A percentile compares a stretch with the other conserved stretches of the same genome.
Evolutionary conservation across 2,797 vertebrate genomes (phyloP).

Genomic region (Decapterus maruadsi): DNA sequence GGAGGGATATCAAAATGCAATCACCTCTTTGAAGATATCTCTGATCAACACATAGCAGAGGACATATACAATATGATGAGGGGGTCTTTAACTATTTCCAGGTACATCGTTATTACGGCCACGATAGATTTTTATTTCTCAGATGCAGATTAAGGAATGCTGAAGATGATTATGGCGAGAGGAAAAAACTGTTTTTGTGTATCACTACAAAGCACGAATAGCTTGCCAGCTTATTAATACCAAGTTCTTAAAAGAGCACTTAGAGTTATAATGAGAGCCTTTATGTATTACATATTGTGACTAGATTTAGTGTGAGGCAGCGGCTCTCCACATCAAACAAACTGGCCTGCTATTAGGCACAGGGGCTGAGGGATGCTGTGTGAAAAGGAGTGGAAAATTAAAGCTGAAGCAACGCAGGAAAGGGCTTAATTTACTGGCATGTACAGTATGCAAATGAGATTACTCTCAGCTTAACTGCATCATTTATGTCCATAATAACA

Average conservation of each 20-base stretch:
- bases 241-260: constrained; percentile 93
- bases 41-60: constrained; percentile 64
- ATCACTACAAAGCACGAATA: constrained; percentile 71
- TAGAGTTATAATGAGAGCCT: constrained; percentile 94
- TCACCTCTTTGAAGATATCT: constrained; percentile 70
- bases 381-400: constrained; percentile 99
- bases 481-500: constrained; percentile 99
- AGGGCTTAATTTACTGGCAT: constrained; percentile 99
- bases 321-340: constrained; percentile 97
- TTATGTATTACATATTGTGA: constrained; percentile 96
- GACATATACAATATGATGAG: constrained; percentile 64
- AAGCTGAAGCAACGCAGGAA: constrained; percentile 96
- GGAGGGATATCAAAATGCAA: constrained; percentile 62
- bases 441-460: constrained; percentile 99
- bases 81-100: constrained; percentile 51
- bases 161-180: constrained; percentile 58
- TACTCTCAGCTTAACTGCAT: constrained; percentile 99
- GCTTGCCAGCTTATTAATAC: constrained; percentile 86
- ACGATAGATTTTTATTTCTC: constrained; percentile 52
- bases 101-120: constrained; percentile 64
- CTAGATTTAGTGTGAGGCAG: constrained; percentile 91
- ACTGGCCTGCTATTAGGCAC: constrained; percentile 93
- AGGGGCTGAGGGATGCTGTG: constrained; percentile 90
- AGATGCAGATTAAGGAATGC: constrained; percentile 62
- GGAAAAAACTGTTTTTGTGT: constrained; percentile 65